phyloP scores from a whole-genome alignment of 2,888 invertebrate species.

The Drosophila acutilabella region DNA sequence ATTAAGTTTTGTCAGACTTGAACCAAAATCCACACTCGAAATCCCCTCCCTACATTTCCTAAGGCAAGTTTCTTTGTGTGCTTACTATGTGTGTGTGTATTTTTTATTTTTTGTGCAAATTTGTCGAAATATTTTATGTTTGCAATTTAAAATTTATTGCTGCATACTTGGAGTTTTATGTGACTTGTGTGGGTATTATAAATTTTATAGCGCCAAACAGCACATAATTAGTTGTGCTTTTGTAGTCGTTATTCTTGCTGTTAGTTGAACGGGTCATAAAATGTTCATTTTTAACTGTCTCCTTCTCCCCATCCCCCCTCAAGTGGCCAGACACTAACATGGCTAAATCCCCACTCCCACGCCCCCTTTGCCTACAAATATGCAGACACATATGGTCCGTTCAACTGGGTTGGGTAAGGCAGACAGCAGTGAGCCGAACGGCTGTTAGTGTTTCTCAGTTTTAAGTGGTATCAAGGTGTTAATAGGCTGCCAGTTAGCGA shows the following conservation, averaged over 20 bases:
- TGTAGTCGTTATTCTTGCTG: constrained; percentile 51
- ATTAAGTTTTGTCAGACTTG: constrained; percentile 66
- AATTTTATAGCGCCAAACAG: constrained; percentile 68
- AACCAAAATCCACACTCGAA: constrained; percentile 2
- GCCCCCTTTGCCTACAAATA: constrained; percentile 38
- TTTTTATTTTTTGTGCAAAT: constrained; percentile 59
- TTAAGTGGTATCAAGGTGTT: constrained; percentile 43
- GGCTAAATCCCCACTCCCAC: constrained; percentile 5
- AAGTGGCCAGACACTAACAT: constrained; percentile 41
- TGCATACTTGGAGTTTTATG: constrained; percentile 70
- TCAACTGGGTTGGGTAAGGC: neutral
- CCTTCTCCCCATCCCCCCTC: constrained; percentile 29
- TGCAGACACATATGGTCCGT: constrained; percentile 26
- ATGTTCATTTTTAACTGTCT: constrained; percentile 53
- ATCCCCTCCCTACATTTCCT: constrained; percentile 11
- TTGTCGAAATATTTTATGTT: constrained; percentile 81
- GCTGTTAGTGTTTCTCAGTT: constrained; percentile 19
- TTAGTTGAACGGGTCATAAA: constrained; percentile 71
- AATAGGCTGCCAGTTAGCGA: constrained; percentile 34
- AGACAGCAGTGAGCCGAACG: neutral
- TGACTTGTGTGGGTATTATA: constrained; percentile 74
- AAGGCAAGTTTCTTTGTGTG: constrained; percentile 25
- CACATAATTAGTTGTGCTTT: constrained; percentile 75
- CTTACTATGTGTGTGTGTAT: constrained; percentile 4
- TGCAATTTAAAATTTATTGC: constrained; percentile 81